Evolutionary conservation across 2,888 invertebrate species (phyloP).

Genomic region (Cynaeus angustus): DNA sequence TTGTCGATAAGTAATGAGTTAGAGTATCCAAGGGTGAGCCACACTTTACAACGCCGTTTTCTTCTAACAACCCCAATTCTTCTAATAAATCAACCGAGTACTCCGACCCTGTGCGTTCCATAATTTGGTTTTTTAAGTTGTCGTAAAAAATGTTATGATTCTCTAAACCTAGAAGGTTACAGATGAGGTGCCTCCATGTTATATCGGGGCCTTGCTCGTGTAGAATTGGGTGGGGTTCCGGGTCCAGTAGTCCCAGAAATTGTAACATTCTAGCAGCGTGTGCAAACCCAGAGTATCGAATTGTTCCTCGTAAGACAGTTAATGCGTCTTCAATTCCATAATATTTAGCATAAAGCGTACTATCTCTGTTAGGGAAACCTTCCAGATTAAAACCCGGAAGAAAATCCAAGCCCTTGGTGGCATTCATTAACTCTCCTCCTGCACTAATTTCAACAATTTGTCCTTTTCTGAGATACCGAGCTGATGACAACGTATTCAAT

Average conservation of each 20-base stretch:
- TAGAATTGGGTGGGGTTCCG: conserved; percentile 89
- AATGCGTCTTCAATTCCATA: conserved; percentile 92
- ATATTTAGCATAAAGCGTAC: conserved; percentile 88
- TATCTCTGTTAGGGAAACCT: conserved; percentile 98
- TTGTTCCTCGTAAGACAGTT: conserved; percentile 94
- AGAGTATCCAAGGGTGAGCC: conserved; percentile 94
- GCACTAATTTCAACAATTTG: conserved; percentile 88
- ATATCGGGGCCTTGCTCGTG: conserved; percentile 97
- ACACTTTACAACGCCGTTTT: conserved; percentile 86
- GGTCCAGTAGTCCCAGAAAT: conserved; percentile 89
- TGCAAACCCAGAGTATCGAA: conserved; percentile 92
- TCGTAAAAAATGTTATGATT: conserved; percentile 93
- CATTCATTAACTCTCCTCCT: conserved; percentile 92
- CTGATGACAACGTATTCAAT: conserved; percentile 90
- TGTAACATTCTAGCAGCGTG: conserved; percentile 92
- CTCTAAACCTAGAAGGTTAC: conserved; percentile 87
- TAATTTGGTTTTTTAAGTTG: conserved; percentile 88
- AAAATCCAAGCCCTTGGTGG: conserved; percentile 87
- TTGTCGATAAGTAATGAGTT: conserved; percentile 89
- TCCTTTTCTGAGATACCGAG: conserved; percentile 71
- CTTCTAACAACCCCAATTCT: conserved; percentile 90
- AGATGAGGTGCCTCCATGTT: conserved; percentile 93
- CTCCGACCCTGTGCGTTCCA: conserved; percentile 83
- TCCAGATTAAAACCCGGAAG: conserved; percentile 97
- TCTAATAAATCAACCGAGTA: conserved; percentile 86